Base-by-base conservation (phyloP, 2,888 invertebrate species). In the Leptopterna dolabrata region DNA sequence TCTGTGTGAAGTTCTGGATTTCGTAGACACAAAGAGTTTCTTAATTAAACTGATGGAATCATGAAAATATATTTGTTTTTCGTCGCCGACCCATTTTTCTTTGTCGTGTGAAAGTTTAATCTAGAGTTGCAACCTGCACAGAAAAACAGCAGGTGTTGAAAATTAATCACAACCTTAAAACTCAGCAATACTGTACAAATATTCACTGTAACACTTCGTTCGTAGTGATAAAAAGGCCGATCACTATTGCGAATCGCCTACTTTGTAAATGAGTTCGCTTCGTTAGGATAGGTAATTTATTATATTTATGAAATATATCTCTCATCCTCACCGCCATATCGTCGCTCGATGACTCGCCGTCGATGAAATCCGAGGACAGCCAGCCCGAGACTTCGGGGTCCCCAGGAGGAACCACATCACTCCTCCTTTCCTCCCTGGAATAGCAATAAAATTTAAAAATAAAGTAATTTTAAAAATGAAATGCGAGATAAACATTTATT, bases 321-420 rank as follows among this genome's bases (percentile, higher is more conserved):
- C 11, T 24, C 24, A 24, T 63, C 2, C 73, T 73, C 14, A 73
- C 73, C n/a, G 73, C 73, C 73, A 73, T 73, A 73, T 73, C 73
- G 78, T 78, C 78, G 19, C 78, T 45, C 78, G 78, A 78, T 29
- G 78, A 27, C 27, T 78, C 78, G 78, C 78, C 78, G 27, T 78
- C 47, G 4, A 45, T 43, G 43, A 29, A 78, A 43, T 78, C 78
- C 9, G 78, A 78, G 19, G 45, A 78, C 78, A 78, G 27, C 78
- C 78, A 78, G 78, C 78, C 78, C 14, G 43, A 43, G 45, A 45
- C 78, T 45, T 78, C 78, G 0, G 78, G 47, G 45, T 78, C 78
- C 24, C 78, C 78, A 36, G 73, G 73, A 16, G 78, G 45, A 45
- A 78, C 45, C 24, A 43, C 47, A 45, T 78, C 78, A 45, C 78